Percentiles rank a stretch among this genome's conserved stretches.
Conservation (phyloP, 2,797 vertebrate species). For the Clarias fuscus region DNA sequence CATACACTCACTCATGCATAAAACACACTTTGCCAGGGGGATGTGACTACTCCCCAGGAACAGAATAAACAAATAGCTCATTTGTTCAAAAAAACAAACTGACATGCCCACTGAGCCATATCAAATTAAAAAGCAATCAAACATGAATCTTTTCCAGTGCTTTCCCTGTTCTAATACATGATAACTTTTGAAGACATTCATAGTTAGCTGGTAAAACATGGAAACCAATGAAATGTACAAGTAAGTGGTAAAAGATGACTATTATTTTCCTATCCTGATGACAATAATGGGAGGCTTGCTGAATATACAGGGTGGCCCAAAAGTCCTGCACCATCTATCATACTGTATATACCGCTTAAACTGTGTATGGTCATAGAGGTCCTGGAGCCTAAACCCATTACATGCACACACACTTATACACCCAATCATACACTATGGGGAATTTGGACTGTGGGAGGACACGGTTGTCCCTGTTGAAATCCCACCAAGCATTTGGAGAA, state of each 20-base stretch:
- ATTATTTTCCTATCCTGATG: not conserved
- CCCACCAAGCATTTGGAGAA: too few species aligned
- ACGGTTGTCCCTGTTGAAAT: too few species aligned
- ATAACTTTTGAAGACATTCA: not conserved
- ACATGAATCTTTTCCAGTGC: not conserved
- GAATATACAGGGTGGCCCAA: not conserved
- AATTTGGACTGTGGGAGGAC: too few species aligned
- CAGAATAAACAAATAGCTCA: constrained; percentile 4
- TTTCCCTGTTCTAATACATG: not conserved
- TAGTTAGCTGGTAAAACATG: not conserved
- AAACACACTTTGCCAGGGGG: constrained; percentile 11
- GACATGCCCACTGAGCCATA: not conserved
- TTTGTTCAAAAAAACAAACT: constrained; percentile 24
- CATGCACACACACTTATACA: too few species aligned
- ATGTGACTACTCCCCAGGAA: not conserved
- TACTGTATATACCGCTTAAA: too few species aligned
- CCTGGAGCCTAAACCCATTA: too few species aligned
- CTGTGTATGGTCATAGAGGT: too few species aligned
- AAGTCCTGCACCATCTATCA: too few species aligned
- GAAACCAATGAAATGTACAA: not conserved
- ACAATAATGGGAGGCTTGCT: not conserved
- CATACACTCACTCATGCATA: not conserved
- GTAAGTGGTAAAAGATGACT: not conserved
- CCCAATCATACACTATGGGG: too few species aligned
- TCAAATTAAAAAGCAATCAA: constrained; percentile 7